Percentiles rank a stretch among this genome's conserved stretches.
Conservation (phyloP, 2,888 invertebrate species). For the Epinotia ramella region DNA sequence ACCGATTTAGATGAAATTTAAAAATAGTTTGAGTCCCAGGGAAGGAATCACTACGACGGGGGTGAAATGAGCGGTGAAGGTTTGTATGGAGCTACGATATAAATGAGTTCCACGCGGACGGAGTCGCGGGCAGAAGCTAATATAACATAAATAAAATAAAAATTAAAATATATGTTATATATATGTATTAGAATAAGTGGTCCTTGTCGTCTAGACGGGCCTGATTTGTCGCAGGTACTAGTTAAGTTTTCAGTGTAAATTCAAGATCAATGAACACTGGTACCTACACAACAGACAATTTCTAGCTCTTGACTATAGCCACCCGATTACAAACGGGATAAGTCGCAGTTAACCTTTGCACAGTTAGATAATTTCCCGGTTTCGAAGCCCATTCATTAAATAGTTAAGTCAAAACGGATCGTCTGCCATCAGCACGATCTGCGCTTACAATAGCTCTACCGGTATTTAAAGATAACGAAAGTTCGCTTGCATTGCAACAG, state of each 20-base stretch:
- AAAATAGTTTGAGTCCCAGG: too few species aligned
- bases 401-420: conserved; percentile 37
- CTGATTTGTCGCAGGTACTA: neutral
- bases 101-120: too few species aligned
- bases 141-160: too few species aligned
- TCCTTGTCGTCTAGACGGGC: too few species aligned
- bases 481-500: conserved; percentile 63
- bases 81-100: too few species aligned
- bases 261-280: neutral
- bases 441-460: conserved; percentile 59
- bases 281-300: neutral
- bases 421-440: conserved; percentile 53
- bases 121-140: too few species aligned
- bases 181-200: too few species aligned
- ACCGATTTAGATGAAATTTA: too few species aligned
- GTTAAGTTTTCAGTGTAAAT: neutral
- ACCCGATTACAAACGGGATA: conserved; percentile 6
- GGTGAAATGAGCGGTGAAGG: too few species aligned
- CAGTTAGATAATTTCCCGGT: conserved; percentile 41
- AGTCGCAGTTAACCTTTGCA: conserved; percentile 31
- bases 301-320: neutral
- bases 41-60: too few species aligned
- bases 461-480: conserved; percentile 68
- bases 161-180: too few species aligned
- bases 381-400: conserved; percentile 32